phyloP scores from a whole-genome alignment of 2,113 vertebrate species.

The Pterocles orientalis region DNA sequence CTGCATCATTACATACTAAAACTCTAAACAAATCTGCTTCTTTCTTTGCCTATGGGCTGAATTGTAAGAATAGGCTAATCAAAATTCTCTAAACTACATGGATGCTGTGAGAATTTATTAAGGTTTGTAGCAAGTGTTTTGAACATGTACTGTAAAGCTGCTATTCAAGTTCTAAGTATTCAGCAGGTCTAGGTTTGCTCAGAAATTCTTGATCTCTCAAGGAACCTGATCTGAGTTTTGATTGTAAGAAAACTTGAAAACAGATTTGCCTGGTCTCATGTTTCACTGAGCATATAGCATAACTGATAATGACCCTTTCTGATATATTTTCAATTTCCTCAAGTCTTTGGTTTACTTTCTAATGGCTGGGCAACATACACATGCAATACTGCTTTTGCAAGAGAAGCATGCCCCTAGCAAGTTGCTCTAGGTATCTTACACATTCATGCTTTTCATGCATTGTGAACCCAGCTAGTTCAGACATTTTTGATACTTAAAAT shows the following conservation, averaged over 20 bases:
- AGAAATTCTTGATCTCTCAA: conserved; percentile 34
- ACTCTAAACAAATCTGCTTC: background rate
- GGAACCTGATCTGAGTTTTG: conserved; percentile 23
- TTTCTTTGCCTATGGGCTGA: background rate
- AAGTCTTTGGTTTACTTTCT: background rate
- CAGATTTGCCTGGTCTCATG: background rate
- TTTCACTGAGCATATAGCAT: conserved; percentile 20
- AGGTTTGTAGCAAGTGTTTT: background rate
- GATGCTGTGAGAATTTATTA: background rate
- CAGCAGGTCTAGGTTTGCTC: conserved; percentile 28
- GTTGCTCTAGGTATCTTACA: background rate
- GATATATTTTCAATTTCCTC: background rate
- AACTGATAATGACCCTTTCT: background rate
- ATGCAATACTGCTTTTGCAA: background rate
- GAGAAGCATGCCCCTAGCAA: background rate
- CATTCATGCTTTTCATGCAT: background rate
- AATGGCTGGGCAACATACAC: background rate
- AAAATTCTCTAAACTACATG: background rate
- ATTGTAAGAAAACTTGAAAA: conserved; percentile 30
- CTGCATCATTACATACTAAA: background rate
- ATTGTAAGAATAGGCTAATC: background rate
- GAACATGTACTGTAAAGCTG: background rate
- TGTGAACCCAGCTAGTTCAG: background rate
- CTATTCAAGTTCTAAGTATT: background rate
- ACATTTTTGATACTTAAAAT: background rate